Base-by-base conservation (phyloP, 2,113 vertebrate species). In the Irena cyanogastra region DNA sequence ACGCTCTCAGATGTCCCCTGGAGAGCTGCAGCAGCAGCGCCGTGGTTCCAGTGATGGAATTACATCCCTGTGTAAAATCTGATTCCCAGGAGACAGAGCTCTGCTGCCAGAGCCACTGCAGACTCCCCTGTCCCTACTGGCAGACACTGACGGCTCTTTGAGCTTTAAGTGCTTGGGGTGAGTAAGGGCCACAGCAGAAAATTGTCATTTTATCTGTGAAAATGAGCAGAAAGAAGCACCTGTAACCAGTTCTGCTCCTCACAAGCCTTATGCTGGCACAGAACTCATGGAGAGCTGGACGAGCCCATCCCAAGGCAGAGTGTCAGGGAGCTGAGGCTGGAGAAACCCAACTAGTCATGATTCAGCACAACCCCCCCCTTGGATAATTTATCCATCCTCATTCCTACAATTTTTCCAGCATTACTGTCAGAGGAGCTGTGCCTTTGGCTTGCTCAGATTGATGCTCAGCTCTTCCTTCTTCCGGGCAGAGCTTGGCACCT, bases 351-450 rank as follows among this genome's bases (percentile, higher is more conserved):
- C 24, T 3, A 3, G 16, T 41, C 31, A 4, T 23, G 72, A 54
- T 85, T 72, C 87, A 91, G 69, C 68, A 91, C 42, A 11, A 41
- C 41, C 11, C 60, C 31, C 44, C 57, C 35, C 16, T 35, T 13
- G 52, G 41, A 19, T 76, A 13, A 33, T 80, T 82, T 16, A 50
- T 31, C 88, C 75, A 10, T 37, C 70, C 54, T 83, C 76, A 23
- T 45, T 33, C 33, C 59, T 39, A 3, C 3, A 0, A 0, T 61
- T 41, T 50, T 35, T 42, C 37, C 53, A 44, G 78, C 5, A 0
- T 0, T 10, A 19, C 4, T 66, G 31, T 31, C 70, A 72, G 45
- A 83, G 76, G 70, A 76, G 37, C 35, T 14, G 42, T 39, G 63
- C 52, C 30, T 81, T 72, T 74, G 68, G 39, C 59, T 76, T 28